Evolutionary conservation across 2,113 vertebrate genomes (phyloP), one percentile per base, ranked within the genome.

Genomic region (Podiceps cristatus): DNA sequence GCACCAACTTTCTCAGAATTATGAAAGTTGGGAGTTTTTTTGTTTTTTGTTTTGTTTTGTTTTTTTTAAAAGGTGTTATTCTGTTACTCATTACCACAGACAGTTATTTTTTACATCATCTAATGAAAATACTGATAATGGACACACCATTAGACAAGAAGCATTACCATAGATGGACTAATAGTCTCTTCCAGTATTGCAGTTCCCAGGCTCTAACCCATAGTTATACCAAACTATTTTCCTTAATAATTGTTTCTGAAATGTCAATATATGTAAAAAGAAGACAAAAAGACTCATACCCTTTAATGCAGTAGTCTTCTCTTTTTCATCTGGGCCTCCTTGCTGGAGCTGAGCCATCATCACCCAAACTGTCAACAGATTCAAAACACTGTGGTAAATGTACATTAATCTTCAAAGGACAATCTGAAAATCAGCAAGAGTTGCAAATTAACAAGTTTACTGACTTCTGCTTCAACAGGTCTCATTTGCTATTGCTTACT

Each of bases 291-390:
- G 35, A 92, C 72, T 78, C 95, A 90, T 98, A 99, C 99, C 99
- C 98, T 99, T 99, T 85, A 99, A 98, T 63, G 99, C 99, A 92
- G 99, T 99, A 8, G 99, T 99, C 98, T 99, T 99, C 97, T 99
- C 99, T 98, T 98, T 99, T 98, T 99, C 99, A 93, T 99, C 99
- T 80, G 99, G 98, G 82, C 98, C 99, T 97, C 98, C 98, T 94
- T 98, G 98, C 75, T 98, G 98, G 64, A 98, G 97, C 83, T 99
- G 99, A 95, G 99, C 99, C 99, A 99, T 99, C 92, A 69, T 98
- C 98, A 99, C 97, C 98, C 98, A 98, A 98, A 98, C 42, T 94
- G 97, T 96, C 88, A 97, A 98, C 68, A 98, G 98, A 98, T 98
- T 96, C 92, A 97, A 97, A 98, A 96, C 86, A 92, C 91, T 91